These are phyloP conservation scores for Acleris laterana DNA, from an alignment of 2,888 invertebrate species.

Conservation along the genomic window DNA sequence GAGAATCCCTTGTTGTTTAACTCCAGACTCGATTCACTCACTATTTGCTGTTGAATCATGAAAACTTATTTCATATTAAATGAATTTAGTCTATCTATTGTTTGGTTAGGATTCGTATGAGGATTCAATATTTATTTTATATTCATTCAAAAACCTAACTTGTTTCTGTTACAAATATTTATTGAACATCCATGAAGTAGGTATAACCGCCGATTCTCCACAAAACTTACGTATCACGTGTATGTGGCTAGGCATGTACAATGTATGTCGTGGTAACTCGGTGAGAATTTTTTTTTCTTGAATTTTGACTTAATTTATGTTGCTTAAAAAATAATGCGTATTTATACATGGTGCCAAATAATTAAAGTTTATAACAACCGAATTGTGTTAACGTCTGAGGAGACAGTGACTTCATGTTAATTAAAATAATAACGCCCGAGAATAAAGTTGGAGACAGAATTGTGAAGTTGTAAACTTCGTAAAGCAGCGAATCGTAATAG, in stretches of 20 bases:
- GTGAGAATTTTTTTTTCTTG: too few relatives aligned
- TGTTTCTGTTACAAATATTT: too few relatives aligned
- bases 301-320: too few relatives aligned
- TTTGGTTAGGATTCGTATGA: slow-evolving; percentile 3
- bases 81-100: not conserved
- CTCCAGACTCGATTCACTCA: too few relatives aligned
- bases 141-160: too few relatives aligned
- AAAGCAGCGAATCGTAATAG: slow-evolving; percentile 11
- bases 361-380: slow-evolving; percentile 17
- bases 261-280: not conserved
- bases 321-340: not conserved
- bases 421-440: slow-evolving; percentile 29
- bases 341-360: slow-evolving; percentile 9
- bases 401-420: slow-evolving; percentile 25
- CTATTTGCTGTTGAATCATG: too few relatives aligned
- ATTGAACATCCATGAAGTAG: too few relatives aligned
- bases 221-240: not conserved
- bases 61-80: too few relatives aligned
- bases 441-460: slow-evolving; percentile 28
- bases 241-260: not conserved
- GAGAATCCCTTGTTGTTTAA: too few relatives aligned
- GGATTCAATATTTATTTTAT: not conserved
- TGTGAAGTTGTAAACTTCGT: slow-evolving; percentile 28
- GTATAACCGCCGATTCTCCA: too few relatives aligned
- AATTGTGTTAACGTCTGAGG: slow-evolving; percentile 21